phyloP scores from a whole-genome alignment of 23 tunicate genomes.

The Botrylloides violaceus region DNA sequence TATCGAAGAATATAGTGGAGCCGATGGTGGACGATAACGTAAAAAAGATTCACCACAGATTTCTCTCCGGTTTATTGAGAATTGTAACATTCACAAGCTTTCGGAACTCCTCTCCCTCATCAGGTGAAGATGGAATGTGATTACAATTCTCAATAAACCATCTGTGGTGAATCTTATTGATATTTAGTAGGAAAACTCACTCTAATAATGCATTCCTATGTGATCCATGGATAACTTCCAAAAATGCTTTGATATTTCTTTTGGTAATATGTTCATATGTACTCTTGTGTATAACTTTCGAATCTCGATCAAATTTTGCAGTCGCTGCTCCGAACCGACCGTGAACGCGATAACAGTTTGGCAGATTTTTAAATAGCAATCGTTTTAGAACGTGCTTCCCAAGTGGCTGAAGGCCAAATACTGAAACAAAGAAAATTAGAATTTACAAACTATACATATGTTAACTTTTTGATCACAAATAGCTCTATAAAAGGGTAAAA shows the following conservation, averaged over 20 bases:
- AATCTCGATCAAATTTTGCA: background rate
- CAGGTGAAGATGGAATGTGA: background rate
- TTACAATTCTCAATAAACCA: background rate
- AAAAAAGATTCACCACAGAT: no score
- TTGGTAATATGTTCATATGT: constrained; percentile 57
- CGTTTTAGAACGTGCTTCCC: constrained; percentile 19
- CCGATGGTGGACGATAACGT: no score
- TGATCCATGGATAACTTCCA: constrained; percentile 27
- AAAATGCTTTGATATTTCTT: constrained; percentile 18
- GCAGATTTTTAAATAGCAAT: constrained; percentile 10
- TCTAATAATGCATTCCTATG: constrained; percentile 49
- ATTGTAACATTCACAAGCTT: no score
- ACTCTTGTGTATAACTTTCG: constrained; percentile 30
- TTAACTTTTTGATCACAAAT: background rate
- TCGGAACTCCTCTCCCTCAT: no score
- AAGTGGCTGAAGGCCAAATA: constrained; percentile 29
- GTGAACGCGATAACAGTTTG: constrained; percentile 26
- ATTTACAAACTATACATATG: background rate
- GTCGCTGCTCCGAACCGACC: constrained; percentile 49
- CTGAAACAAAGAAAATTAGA: constrained; percentile 9
- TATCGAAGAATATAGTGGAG: no score
- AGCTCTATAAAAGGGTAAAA: background rate
- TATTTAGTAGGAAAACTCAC: no score
- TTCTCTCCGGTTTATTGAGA: no score
- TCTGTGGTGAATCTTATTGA: no score